These are phyloP conservation scores for Adineta ricciae DNA, from an alignment of 2,888 invertebrate species.

Conservation along the genomic window DNA sequence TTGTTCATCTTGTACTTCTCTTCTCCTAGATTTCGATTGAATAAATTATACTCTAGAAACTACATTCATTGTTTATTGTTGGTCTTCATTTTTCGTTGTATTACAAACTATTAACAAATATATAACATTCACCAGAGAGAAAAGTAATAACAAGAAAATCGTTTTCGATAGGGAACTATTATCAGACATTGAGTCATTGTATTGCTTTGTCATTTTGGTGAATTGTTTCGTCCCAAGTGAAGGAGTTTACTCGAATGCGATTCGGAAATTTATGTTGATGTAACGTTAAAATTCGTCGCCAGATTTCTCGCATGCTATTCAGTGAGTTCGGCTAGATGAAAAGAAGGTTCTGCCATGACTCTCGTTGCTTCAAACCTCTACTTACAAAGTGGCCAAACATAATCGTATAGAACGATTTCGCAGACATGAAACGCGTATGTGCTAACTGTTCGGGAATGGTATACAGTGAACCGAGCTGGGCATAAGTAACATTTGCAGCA, in stretches of 20 bases:
- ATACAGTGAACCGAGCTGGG: constrained; percentile 26
- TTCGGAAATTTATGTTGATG: neutral
- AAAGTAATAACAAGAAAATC: too few relatives aligned
- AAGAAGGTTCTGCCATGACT: neutral
- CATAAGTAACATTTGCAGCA: neutral
- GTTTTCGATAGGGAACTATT: too few relatives aligned
- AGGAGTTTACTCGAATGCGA: neutral
- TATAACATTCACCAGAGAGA: constrained; percentile 38
- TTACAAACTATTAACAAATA: constrained; percentile 42
- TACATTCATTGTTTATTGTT: too few relatives aligned
- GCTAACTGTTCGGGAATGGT: neutral
- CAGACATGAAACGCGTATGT: neutral
- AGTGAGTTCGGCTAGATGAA: neutral
- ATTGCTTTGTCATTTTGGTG: neutral
- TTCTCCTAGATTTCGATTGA: too few relatives aligned
- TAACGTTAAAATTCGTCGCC: neutral
- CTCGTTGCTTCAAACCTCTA: neutral
- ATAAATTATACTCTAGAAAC: too few relatives aligned
- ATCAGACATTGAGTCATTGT: constrained; percentile 37
- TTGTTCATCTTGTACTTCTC: too few relatives aligned
- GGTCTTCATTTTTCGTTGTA: too few relatives aligned
- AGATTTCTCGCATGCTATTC: neutral
- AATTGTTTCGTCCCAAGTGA: neutral
- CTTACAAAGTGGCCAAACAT: neutral
- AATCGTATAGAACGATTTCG: neutral